Evolutionary conservation across 2,888 invertebrate species (phyloP).

Genomic region (Venusia cambrica): DNA sequence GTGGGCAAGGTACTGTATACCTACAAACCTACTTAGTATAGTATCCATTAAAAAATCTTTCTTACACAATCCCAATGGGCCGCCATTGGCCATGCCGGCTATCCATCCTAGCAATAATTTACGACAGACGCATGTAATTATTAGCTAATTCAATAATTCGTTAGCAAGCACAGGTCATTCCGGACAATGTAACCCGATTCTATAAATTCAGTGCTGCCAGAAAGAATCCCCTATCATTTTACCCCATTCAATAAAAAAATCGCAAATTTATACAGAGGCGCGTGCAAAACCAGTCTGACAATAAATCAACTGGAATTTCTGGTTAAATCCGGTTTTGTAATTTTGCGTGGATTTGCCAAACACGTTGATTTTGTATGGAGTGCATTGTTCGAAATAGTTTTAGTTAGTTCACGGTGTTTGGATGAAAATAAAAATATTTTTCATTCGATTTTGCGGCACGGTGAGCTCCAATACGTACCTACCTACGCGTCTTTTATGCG

Average conservation of each 20-base stretch:
- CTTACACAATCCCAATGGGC: no score
- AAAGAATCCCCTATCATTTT: conserved; percentile 32
- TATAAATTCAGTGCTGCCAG: conserved; percentile 50
- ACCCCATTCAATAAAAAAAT: conserved; percentile 34
- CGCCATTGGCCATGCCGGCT: background rate
- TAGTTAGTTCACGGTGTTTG: conserved; percentile 51
- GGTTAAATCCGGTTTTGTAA: conserved; percentile 52
- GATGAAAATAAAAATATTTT: conserved; percentile 41
- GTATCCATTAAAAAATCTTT: no score
- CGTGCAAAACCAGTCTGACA: conserved; percentile 61
- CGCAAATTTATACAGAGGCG: conserved; percentile 67
- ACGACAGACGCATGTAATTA: conserved; percentile 56
- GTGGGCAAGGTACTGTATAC: no score
- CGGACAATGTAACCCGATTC: conserved; percentile 55
- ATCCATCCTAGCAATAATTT: conserved; percentile 39
- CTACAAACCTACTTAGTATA: no score
- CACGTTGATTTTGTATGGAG: conserved; percentile 60
- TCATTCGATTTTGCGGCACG: conserved; percentile 14
- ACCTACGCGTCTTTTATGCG: conserved; percentile 5
- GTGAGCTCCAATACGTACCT: conserved; percentile 11
- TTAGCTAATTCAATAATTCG: conserved; percentile 70
- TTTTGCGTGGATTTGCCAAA: conserved; percentile 67
- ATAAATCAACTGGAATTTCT: conserved; percentile 60
- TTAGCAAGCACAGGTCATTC: conserved; percentile 67
- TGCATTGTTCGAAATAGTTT: conserved; percentile 55